phyloP scores from a whole-genome alignment of 2,113 vertebrate species.

The Gila orcuttii region DNA sequence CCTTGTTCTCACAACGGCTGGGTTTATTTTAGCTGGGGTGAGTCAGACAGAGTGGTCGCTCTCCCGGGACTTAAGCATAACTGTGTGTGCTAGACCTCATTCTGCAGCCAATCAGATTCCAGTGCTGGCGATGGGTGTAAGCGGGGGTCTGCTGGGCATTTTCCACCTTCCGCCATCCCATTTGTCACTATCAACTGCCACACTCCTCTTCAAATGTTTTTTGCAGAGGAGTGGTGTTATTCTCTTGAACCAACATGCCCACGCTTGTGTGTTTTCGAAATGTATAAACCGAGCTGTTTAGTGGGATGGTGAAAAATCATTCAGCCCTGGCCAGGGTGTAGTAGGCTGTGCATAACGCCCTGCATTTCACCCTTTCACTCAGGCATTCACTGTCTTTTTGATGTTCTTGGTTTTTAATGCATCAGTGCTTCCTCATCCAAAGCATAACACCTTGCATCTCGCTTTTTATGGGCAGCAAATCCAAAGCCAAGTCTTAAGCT shows the following conservation, averaged over 20 bases:
- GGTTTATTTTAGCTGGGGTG: constrained; percentile 80
- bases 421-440: constrained; percentile 48
- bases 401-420: constrained; percentile 53
- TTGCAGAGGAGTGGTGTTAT: constrained; percentile 47
- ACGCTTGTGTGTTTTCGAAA: constrained; percentile 67
- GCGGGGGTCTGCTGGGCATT: background rate
- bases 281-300: constrained; percentile 68
- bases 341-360: constrained; percentile 48
- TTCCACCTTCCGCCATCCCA: constrained; percentile 31
- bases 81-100: constrained; percentile 52
- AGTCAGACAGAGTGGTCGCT: constrained; percentile 72
- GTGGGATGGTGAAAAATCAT: constrained; percentile 57
- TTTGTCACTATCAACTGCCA: constrained; percentile 54
- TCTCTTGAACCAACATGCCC: constrained; percentile 60
- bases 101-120: constrained; percentile 31
- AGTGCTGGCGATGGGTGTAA: background rate
- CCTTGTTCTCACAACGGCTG: constrained; percentile 80
- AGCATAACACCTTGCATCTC: constrained; percentile 41
- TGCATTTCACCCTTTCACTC: constrained; percentile 44
- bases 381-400: constrained; percentile 54
- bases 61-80: constrained; percentile 70
- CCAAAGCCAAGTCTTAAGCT: constrained; percentile 10
- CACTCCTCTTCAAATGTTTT: constrained; percentile 40
- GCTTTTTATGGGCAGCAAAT: constrained; percentile 53
- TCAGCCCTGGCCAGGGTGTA: constrained; percentile 6